phyloP scores from a whole-genome alignment of 2,113 vertebrate species.

The Cryptoleucopteryx plumbea region DNA sequence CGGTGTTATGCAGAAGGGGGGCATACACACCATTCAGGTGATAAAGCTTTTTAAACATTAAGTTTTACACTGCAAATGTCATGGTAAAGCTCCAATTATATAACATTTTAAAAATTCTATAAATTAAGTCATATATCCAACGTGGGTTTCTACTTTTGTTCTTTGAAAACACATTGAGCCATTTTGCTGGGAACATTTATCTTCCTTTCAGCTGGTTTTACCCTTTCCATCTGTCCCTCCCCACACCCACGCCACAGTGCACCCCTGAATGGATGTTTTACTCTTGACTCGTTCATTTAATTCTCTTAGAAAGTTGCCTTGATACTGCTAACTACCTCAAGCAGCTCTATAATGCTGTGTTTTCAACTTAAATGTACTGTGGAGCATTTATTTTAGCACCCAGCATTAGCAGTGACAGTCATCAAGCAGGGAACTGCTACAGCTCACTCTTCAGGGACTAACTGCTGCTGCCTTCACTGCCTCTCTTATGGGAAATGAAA shows the following conservation, averaged over 20 bases:
- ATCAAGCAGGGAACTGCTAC: background rate
- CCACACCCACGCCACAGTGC: background rate
- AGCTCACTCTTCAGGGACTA: background rate
- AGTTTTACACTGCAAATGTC: background rate
- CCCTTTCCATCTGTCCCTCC: background rate
- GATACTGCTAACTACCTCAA: conserved; percentile 21
- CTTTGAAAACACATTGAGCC: background rate
- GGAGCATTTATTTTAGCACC: background rate
- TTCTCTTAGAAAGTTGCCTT: conserved; percentile 4
- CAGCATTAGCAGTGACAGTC: background rate
- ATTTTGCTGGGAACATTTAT: background rate
- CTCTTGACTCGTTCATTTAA: background rate
- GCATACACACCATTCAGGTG: background rate
- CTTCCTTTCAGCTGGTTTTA: background rate
- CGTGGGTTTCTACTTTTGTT: conserved; percentile 51
- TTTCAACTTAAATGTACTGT: background rate
- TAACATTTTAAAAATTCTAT: background rate
- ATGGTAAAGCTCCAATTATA: background rate
- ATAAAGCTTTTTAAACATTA: background rate
- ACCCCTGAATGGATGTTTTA: background rate
- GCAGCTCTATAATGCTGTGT: background rate
- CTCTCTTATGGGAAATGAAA: conserved; percentile 8
- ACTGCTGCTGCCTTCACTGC: background rate
- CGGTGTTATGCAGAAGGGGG: background rate
- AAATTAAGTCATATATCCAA: background rate